These are phyloP conservation scores for Spisula solida DNA, from an alignment of 2,888 invertebrate genomes.

Conservation along the genomic window DNA sequence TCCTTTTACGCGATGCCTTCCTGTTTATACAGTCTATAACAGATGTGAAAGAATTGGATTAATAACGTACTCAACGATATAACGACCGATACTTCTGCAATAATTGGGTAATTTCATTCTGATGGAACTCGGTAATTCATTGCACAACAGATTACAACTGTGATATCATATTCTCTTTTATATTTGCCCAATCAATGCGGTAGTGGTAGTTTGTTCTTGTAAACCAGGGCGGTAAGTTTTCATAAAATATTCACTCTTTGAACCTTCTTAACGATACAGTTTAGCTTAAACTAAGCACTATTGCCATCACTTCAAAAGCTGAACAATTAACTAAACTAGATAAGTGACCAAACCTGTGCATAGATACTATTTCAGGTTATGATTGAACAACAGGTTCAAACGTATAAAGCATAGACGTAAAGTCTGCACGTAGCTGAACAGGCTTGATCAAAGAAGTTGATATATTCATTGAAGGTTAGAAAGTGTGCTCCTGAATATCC, in stretches of 20 bases:
- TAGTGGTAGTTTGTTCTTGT: neutral
- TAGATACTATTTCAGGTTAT: neutral
- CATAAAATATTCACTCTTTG: neutral
- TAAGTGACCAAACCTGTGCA: neutral
- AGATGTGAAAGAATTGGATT: too few species aligned
- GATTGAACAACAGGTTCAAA: neutral
- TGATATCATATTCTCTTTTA: neutral
- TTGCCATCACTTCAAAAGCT: neutral
- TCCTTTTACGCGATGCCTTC: too few species aligned
- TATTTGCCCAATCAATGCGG: neutral
- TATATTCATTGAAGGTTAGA: too few species aligned
- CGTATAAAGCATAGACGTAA: neutral
- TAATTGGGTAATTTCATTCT: conserved; percentile 14
- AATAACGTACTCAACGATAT: too few species aligned
- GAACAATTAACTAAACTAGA: neutral
- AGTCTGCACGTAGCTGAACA: neutral
- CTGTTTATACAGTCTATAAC: too few species aligned
- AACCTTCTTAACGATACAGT: neutral
- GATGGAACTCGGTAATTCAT: neutral
- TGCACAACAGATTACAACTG: neutral
- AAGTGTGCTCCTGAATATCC: too few species aligned
- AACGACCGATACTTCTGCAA: neutral
- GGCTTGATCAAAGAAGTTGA: too few species aligned
- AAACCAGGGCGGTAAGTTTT: neutral
- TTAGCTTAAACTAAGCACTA: neutral